These are phyloP conservation scores for Acanthis flammea DNA, from an alignment of 2,797 vertebrate genomes.

Conservation along the genomic window DNA sequence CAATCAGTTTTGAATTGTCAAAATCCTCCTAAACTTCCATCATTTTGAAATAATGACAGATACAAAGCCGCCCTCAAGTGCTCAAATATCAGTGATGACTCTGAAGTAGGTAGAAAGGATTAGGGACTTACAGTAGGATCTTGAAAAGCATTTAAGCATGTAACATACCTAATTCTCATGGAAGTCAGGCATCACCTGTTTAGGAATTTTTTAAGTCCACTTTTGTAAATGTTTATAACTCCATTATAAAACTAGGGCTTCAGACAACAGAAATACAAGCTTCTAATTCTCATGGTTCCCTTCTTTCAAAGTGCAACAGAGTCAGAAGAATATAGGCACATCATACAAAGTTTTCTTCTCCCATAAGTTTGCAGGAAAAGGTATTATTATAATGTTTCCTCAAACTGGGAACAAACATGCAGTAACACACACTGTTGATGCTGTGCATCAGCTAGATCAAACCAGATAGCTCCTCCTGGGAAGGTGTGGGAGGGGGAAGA, in stretches of 20 bases:
- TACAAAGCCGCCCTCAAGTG: neutral
- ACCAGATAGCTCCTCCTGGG: neutral
- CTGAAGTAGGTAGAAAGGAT: neutral
- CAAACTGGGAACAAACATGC: neutral
- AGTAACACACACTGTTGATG: neutral
- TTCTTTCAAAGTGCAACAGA: neutral
- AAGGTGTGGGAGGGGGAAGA: neutral
- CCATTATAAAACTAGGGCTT: neutral
- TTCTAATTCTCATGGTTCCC: neutral
- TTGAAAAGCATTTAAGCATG: neutral
- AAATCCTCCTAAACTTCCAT: neutral
- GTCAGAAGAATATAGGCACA: neutral
- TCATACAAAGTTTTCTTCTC: neutral
- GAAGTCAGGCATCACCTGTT: neutral
- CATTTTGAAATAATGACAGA: neutral
- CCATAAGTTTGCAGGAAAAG: neutral
- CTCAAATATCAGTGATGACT: neutral
- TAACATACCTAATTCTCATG: neutral
- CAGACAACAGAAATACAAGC: neutral
- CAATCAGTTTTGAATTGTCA: neutral
- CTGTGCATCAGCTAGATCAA: neutral
- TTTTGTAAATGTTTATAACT: neutral
- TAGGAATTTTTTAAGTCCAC: neutral
- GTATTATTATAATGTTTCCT: neutral
- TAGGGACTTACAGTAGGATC: neutral